Base-by-base conservation (phyloP, 2,797 vertebrate species). In the Mormyrops boulengeri region DNA sequence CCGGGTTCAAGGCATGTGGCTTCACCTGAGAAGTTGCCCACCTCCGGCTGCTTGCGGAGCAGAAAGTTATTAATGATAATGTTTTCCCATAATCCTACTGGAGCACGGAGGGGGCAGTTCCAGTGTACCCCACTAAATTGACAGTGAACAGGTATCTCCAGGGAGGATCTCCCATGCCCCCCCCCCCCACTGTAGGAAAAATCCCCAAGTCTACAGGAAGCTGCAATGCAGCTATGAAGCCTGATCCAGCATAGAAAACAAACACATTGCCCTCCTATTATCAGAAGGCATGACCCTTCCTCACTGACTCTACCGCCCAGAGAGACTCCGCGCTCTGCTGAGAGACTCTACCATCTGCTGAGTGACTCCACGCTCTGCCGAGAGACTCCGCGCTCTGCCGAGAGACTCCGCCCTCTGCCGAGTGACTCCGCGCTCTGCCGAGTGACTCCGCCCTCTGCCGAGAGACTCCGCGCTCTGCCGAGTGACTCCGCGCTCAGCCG, bases 61-160 rank as follows among this genome's bases (percentile, higher is more conserved):
- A 92, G 92, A 92, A 94, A 93, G 93, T 94, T 94, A 94, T 93
- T 93, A 92, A 90, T 66, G 4, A 90, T 92, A 60, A 47, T 55
- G 93, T 47, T 89, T 90, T 2, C 91, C 90, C 91, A 89, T 94
- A 93, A 94, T 94, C 93, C 92, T 90, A 91, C 92, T 90, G 52
- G 80, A 87, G 60, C 88, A 88, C 93, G 92, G 93, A 91, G n/a
- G 92, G 90, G 92, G 93, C 91, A 91, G 92, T 91, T 93, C 92
- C 92, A 88, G 91, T 88, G 90, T 91, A 89, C 92, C 94, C 92
- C 88, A 91, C 91, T 89, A 91, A 92, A 93, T 88, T 90, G 66
- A 89, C 90, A 93, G 93, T 92, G 91, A 94, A 93, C 94, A 94
- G 92, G 93, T 85, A 93, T 93, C 92, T 92, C 85, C 82, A 91